Evolutionary conservation across 1,140 invertebrate genomes (phyloP).

Genomic region (Stenopsyche tienmushanensis): DNA sequence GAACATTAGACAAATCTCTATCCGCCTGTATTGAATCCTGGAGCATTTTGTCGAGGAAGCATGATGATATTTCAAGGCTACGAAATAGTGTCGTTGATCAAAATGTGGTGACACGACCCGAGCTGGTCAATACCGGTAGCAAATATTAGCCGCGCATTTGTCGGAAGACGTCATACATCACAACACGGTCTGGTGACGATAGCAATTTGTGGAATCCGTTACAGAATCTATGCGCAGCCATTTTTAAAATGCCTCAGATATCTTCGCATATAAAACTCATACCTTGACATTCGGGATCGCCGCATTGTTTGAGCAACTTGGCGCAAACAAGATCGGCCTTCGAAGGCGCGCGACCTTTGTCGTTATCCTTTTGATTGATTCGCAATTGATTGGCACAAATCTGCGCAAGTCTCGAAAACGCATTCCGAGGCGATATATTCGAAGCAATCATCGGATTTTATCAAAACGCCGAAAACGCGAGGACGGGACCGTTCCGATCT

Average conservation of each 20-base stretch:
- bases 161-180: conserved; percentile 22
- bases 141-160: no score
- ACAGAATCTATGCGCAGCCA: conserved; percentile 34
- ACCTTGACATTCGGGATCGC: conserved; percentile 8
- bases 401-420: neutral
- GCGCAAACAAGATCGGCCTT: neutral
- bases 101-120: no score
- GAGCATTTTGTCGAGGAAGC: no score
- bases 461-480: no score
- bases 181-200: conserved; percentile 13
- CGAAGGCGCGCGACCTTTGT: neutral
- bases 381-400: neutral
- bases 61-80: neutral
- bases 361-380: neutral
- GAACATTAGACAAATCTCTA: no score
- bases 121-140: no score
- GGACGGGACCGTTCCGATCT: no score
- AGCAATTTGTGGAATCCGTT: conserved; percentile 34
- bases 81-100: neutral
- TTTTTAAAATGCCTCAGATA: conserved; percentile 33
- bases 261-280: neutral
- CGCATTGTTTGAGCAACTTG: neutral
- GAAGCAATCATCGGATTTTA: no score
- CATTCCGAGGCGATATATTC: neutral
- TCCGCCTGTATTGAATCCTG: no score